phyloP scores from a whole-genome alignment of 2,888 invertebrate species.

The Melieria picta region DNA sequence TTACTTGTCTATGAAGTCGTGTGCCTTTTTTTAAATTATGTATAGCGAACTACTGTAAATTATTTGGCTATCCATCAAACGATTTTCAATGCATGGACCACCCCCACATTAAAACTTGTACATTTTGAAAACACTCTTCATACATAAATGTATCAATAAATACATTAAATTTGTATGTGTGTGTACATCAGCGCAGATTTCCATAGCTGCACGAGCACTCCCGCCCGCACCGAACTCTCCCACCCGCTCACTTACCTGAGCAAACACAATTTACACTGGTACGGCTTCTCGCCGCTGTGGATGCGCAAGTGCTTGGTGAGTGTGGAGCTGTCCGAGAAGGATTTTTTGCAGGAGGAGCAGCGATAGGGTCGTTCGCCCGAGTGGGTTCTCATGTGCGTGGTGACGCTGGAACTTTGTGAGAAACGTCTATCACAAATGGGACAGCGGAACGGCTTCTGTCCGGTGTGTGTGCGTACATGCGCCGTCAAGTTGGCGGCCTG shows the following conservation, averaged over 20 bases:
- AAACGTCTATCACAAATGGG: slow-evolving; percentile 96
- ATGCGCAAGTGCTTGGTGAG: slow-evolving; percentile 92
- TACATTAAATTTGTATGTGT: not conserved
- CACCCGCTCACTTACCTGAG: slow-evolving; percentile 70
- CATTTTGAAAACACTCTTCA: no score
- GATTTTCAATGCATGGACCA: no score
- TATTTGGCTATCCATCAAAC: no score
- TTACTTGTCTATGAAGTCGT: no score
- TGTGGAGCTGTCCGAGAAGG: slow-evolving; percentile 98
- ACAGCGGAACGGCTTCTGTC: slow-evolving; percentile 98
- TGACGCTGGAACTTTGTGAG: slow-evolving; percentile 94
- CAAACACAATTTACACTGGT: slow-evolving; percentile 96
- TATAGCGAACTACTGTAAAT: no score
- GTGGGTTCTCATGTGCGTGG: slow-evolving; percentile 99
- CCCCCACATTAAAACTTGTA: no score
- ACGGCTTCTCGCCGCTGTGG: slow-evolving; percentile 88
- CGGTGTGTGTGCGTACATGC: slow-evolving; percentile 88
- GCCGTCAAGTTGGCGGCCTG: slow-evolving; percentile 99
- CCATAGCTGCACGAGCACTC: not conserved
- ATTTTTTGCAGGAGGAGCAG: slow-evolving; percentile 97
- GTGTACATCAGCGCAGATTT: not conserved
- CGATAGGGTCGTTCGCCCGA: slow-evolving; percentile 94
- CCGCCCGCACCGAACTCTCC: not conserved
- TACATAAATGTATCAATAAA: no score
- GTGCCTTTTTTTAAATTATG: no score